Evolutionary conservation across 2,113 vertebrate species (phyloP).

Genomic region (Tyrannus savana): DNA sequence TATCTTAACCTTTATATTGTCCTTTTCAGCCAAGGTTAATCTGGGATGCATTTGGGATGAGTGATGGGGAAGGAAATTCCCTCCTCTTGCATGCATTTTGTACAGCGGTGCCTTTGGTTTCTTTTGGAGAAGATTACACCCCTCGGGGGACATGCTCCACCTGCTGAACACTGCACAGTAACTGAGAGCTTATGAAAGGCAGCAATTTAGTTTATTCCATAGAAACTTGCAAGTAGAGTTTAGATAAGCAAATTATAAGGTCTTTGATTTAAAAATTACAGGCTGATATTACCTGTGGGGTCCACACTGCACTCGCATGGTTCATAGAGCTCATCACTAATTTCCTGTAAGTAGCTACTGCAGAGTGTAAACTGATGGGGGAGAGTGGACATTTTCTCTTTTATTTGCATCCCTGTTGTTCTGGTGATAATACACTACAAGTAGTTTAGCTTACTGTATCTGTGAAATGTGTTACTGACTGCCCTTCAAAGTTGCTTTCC

Average conservation of each 20-base stretch:
- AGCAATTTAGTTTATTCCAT: not conserved
- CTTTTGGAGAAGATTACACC: not conserved
- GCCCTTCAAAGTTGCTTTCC: not conserved
- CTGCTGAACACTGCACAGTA: not conserved
- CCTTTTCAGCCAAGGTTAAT: not conserved
- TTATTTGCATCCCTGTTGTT: not conserved
- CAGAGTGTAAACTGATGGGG: not conserved
- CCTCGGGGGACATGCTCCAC: not conserved
- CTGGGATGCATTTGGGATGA: not conserved
- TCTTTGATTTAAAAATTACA: not conserved
- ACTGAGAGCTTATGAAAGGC: not conserved
- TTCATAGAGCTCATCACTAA: not conserved
- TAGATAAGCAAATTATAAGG: not conserved
- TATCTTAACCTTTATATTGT: not conserved
- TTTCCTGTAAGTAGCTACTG: not conserved
- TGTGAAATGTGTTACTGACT: not conserved
- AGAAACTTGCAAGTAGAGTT: not conserved
- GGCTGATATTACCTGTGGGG: not conserved
- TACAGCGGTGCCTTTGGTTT: not conserved
- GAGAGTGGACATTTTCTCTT: not conserved
- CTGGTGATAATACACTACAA: not conserved
- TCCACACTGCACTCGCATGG: not conserved
- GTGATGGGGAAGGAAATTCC: not conserved
- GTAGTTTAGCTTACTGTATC: not conserved
- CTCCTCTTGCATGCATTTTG: rapidly evolving